Base-by-base conservation (phyloP, 1,140 invertebrate species). In the Drosophila varians region DNA sequence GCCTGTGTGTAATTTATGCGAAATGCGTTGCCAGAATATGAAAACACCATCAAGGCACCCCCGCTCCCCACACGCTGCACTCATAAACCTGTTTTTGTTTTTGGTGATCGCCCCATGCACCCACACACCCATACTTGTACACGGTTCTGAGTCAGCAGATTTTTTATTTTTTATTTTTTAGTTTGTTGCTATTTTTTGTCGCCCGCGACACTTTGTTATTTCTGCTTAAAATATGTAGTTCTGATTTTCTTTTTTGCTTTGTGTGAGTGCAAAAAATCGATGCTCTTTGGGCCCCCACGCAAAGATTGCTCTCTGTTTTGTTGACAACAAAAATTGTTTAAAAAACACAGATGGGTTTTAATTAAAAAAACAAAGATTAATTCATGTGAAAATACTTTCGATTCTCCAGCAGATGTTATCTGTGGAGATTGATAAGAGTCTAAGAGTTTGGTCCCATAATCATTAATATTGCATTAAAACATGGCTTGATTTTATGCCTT, bases 1-100 rank as follows among this genome's bases (percentile, higher is more conserved):
- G 42, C 45, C 31, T 52, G 40, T 72, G 52, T 46, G 34, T 86
- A 80, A 84, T 80, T 84, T 86, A 86, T 86, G 77, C 80, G 61
- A 84, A 84, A 86, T 86, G 79, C 79, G 80, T 84, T 84, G 79
- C 79, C 75, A 79, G 80, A 75, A 79, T 79, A 86, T 79, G 46
- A 72, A 83, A 69, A 66, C 78, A 83, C 38, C 51, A 66, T 40
- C 56, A 28, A 6, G 12, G 38, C 16, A 42, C 38, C 38, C 34
- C 38, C 38, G 4, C 38, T 18, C 16, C 38, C 14, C 6, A 31
- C 28, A n/a, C n/a, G 9, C 16, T 42, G 48, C 49, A 53, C 69
- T 40, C 38, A 62, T 80, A 84, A 84, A 84, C 80, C 82, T 80
- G 82, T 87, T 84, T 84, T 54, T 43, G 60, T 74, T 65, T 65